Conservation (phyloP, 2,113 vertebrate genomes). For the Microcebus tavaratra region DNA sequence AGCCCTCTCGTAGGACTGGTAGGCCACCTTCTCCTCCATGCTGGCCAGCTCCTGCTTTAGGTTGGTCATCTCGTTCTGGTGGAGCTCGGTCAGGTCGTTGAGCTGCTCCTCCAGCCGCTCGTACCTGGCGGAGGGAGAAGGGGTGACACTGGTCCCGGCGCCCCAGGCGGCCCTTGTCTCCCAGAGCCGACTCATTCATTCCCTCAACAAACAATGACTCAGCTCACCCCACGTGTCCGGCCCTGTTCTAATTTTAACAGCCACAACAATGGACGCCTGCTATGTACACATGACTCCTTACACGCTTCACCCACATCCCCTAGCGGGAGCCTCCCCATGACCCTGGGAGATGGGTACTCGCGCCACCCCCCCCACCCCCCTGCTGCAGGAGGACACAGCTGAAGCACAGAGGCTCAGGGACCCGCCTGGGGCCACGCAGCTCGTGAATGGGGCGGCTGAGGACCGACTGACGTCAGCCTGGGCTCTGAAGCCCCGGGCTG, state of each 20-base stretch:
- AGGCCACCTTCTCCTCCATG: conserved; percentile 99
- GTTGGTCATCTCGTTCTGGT: conserved; percentile 99
- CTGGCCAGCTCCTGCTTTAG: conserved; percentile 99
- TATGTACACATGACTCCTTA: background rate
- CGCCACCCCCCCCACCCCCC: background rate
- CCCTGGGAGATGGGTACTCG: background rate
- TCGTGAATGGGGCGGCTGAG: background rate
- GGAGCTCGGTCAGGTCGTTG: conserved; percentile 96
- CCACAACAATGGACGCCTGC: background rate
- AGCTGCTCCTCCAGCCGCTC: conserved; percentile 98
- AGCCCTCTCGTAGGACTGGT: conserved; percentile 98
- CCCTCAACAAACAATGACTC: background rate
- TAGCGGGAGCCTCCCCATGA: background rate
- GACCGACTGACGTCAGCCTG: background rate
- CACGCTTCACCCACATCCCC: rapidly evolving
- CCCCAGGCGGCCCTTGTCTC: background rate
- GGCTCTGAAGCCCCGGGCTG: background rate
- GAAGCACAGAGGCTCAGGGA: background rate
- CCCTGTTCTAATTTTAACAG: background rate
- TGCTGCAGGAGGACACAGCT: background rate
- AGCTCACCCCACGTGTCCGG: background rate
- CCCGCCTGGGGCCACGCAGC: background rate
- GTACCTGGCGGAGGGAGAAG: conserved; percentile 84
- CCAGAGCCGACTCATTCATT: background rate
- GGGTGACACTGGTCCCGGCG: rapidly evolving